Conservation (phyloP, 2,888 invertebrate species). For the Watsonalla cultraria region DNA sequence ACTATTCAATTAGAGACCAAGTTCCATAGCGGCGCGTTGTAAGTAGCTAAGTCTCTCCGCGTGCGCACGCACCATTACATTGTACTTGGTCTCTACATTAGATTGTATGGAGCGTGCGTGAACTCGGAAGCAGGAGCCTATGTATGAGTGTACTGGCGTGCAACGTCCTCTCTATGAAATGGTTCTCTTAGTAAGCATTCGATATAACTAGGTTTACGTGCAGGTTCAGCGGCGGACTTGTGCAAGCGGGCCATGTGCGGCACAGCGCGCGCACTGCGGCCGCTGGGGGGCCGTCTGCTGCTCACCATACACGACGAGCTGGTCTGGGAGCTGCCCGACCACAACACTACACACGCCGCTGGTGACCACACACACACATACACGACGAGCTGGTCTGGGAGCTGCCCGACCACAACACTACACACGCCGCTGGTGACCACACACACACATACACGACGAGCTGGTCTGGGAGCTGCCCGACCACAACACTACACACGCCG, state of each 20-base stretch:
- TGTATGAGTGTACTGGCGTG: too few relatives aligned
- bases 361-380: constrained; percentile 36
- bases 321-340: constrained; percentile 60
- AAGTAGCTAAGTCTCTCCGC: too few relatives aligned
- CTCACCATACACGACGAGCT: constrained; percentile 76
- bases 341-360: constrained; percentile 33
- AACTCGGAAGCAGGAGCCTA: too few relatives aligned
- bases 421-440: constrained; percentile 37
- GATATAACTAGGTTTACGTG: too few relatives aligned
- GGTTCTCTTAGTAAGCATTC: too few relatives aligned
- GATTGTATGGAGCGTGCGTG: too few relatives aligned
- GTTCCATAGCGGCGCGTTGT: too few relatives aligned
- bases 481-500: constrained; percentile 30
- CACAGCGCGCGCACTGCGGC: constrained; percentile 25
- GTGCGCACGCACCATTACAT: too few relatives aligned
- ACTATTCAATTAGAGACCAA: too few relatives aligned
- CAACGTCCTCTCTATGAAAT: too few relatives aligned
- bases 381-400: constrained; percentile 78
- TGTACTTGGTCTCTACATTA: too few relatives aligned
- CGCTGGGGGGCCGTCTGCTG: constrained; percentile 31
- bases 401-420: constrained; percentile 33
- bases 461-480: constrained; percentile 66
- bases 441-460: constrained; percentile 63
- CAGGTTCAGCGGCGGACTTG: constrained; percentile 72
- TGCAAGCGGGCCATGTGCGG: constrained; percentile 69